Evolutionary conservation across 2,113 vertebrate genomes (phyloP), one percentile per base, ranked within the genome.

Genomic region (Synchiropus splendidus): DNA sequence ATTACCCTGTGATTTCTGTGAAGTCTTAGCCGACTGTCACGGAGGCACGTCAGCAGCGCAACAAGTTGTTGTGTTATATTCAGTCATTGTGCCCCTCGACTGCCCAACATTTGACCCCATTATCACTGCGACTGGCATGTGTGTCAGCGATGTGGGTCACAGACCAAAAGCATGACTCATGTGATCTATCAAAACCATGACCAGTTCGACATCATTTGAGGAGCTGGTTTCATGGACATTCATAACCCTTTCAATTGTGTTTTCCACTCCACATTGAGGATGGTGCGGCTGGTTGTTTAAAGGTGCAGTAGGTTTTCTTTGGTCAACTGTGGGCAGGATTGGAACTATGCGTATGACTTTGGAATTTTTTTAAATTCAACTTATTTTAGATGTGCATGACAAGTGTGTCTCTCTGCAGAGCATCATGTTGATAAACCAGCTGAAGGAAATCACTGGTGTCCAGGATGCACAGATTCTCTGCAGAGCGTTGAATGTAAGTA

Each of bases 371-470:
- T n/a, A n/a, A n/a, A n/a, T n/a, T n/a, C n/a, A n/a, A n/a, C n/a
- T n/a, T 27, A 5, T 27, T 5, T 27, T 27, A 27, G 8, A 27
- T 27, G 21, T 27, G 8, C 21, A 5, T 27, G 4, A 27, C 8
- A 27, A 27, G 4, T 27, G 21, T 27, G 21, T 56, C 31, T 10
- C 13, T 61, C 43, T 71, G 54, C 55, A 97, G 90, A 89, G 81
- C 55, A 87, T 86, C 54, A 83, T 90, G 81, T 80, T 92, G 54
- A 76, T 98, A 55, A 90, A 88, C 75, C 90, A 98, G 69, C 81
- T 98, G 73, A 86, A 62, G 48, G 95, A 98, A 79, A 92, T 98
- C 79, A 98, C 95, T 1, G 94, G 91, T 27, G 87, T 96, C 75
- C 89, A 91, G 40, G 89, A 98, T 48, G 68, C 82, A 1, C 79